Base-by-base conservation (phyloP, 1,140 invertebrate genomes). In the Phthorimaea operculella region DNA sequence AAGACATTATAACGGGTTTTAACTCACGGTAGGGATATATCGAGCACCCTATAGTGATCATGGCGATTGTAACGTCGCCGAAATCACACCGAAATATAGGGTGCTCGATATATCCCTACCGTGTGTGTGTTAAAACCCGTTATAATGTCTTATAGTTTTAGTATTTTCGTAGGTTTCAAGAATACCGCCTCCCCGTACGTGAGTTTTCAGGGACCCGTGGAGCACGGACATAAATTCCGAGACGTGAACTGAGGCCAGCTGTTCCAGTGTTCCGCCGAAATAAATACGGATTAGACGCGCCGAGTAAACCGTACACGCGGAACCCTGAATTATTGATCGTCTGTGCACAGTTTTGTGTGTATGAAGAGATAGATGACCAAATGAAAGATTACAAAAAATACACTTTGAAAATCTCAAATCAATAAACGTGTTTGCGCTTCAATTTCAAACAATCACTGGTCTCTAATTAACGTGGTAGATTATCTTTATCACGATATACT, bases 191-290 rank as follows among this genome's bases (percentile, higher is more conserved):
- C 33, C 4, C 3, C 10, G 21, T 21, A 33, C 50, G 50, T 33
- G 50, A 51, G 50, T 14, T 51, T 39, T 42, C 55, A 55, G 44
- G 58, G 63, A 64, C 58, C 59, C 36, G 60, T 64, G 64, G 51
- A 64, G 70, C 57, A 64, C 59, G 61, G 52, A 71, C 74, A 79
- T 77, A 79, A 79, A 79, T 79, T 76, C 58, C 63, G 58, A 58
- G 66, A 71, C 67, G 62, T 65, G 71, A 78, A 74, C 72, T 72
- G 69, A 68, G 70, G 66, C 74, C 76, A 79, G 72, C 70, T 79
- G 76, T 76, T 79, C 60, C 63, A 55, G 62, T 79, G 72, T 77
- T 76, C 76, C 64, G 70, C 64, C 66, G 70, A 79, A 76, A 79
- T 77, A 79, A 77, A 79, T 79, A 77, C 76, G 73, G 74, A 77